phyloP scores from a whole-genome alignment of 2,888 invertebrate genomes.

The Linnaemya tessellans region DNA sequence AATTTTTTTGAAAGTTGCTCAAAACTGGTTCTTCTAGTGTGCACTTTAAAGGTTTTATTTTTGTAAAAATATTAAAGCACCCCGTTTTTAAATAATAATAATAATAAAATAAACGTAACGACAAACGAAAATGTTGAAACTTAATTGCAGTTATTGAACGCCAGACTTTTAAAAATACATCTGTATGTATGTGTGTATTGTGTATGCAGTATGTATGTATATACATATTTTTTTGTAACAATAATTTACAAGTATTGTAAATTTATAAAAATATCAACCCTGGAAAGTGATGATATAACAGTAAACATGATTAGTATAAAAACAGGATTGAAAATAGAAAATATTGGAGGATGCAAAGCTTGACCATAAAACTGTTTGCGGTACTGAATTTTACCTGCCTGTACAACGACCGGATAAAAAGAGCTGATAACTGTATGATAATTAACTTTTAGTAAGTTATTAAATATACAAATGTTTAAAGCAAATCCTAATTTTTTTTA shows the following conservation, averaged over 20 bases:
- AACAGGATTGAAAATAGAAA: constrained; percentile 4
- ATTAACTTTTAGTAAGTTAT: no score
- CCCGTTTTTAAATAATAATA: constrained; percentile 19
- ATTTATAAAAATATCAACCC: constrained; percentile 30
- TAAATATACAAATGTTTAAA: no score
- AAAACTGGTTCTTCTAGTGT: neutral
- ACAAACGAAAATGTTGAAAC: constrained; percentile 25
- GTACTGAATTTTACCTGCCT: neutral
- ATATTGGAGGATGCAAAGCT: neutral
- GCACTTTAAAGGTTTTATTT: constrained; percentile 60
- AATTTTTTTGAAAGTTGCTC: neutral
- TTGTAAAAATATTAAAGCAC: neutral
- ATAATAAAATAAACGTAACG: no score
- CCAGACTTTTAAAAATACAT: constrained; percentile 17
- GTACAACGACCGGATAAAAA: no score
- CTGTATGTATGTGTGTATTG: no score
- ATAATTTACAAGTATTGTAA: constrained; percentile 35
- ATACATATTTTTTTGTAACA: no score
- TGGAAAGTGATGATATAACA: neutral
- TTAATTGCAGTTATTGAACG: constrained; percentile 46
- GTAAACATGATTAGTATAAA: constrained; percentile 32
- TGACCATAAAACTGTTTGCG: neutral
- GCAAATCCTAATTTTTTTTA: no score
- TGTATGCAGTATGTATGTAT: no score
- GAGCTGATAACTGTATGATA: no score